Conservation (phyloP, 2,797 vertebrate species). For the Bradypodion ventrale region DNA sequence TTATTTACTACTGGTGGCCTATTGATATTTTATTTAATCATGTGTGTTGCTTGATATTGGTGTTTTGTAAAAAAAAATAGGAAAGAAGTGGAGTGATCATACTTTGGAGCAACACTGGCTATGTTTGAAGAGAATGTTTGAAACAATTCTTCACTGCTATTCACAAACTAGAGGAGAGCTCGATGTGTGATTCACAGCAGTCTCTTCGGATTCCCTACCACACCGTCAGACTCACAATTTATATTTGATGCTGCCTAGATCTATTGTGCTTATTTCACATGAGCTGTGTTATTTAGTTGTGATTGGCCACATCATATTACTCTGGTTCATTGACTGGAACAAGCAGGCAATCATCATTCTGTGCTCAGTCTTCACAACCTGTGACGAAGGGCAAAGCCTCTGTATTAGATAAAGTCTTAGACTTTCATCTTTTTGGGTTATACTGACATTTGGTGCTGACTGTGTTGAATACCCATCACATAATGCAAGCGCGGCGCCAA, state of each 20-base stretch:
- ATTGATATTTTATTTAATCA: slow-evolving; percentile 62
- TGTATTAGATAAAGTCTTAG: neutral
- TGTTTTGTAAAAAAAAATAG: slow-evolving; percentile 38
- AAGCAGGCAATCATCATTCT: slow-evolving; percentile 18
- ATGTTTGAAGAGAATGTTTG: slow-evolving; percentile 30
- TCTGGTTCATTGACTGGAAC: slow-evolving; percentile 29
- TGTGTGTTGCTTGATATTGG: slow-evolving; percentile 55
- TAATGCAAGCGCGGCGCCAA: no score
- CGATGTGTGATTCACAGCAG: slow-evolving; percentile 42
- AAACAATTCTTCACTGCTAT: slow-evolving; percentile 39
- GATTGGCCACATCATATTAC: slow-evolving; percentile 10
- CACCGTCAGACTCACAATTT: no score
- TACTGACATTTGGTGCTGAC: neutral
- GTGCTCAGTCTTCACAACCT: slow-evolving; percentile 19
- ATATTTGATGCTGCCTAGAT: slow-evolving; percentile 16
- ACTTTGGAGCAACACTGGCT: slow-evolving; percentile 34
- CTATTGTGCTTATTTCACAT: slow-evolving; percentile 29
- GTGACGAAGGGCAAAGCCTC: neutral
- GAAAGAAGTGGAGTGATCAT: slow-evolving; percentile 41
- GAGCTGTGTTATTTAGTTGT: slow-evolving; percentile 1
- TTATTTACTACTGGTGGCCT: slow-evolving; percentile 60
- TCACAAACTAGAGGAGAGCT: slow-evolving; percentile 25
- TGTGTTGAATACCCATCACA: neutral
- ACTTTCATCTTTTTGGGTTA: neutral
- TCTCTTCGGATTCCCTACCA: slow-evolving; percentile 25